These are phyloP conservation scores for Mesaphorura yosii DNA, from an alignment of 1,140 invertebrate genomes.

Conservation along the genomic window DNA sequence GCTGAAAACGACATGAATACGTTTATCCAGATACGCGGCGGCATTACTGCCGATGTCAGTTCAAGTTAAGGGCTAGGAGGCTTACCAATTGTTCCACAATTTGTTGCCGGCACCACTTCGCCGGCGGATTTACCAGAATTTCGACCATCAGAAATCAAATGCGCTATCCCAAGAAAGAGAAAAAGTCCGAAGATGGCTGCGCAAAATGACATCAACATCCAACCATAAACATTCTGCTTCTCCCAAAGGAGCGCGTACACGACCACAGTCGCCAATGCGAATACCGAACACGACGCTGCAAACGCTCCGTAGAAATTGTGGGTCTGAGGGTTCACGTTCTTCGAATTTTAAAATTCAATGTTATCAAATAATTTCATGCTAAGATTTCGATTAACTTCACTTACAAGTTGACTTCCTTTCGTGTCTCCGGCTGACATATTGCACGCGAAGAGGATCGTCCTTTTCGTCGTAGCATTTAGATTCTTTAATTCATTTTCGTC, in stretches of 20 bases:
- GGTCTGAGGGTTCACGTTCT: too few species aligned
- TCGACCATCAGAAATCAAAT: background rate
- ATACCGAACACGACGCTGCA: background rate
- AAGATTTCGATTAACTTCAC: too few species aligned
- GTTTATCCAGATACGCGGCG: too few species aligned
- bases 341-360: too few species aligned
- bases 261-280: conserved; percentile 9
- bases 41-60: too few species aligned
- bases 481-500: too few species aligned
- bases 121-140: background rate
- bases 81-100: background rate
- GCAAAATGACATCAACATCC: conserved; percentile 3
- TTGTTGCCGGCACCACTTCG: background rate
- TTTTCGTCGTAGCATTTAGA: too few species aligned
- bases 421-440: too few species aligned
- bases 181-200: conserved; percentile 6
- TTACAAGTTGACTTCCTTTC: too few species aligned
- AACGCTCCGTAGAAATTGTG: conserved; percentile 5
- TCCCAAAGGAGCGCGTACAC: conserved; percentile 11
- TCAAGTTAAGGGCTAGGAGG: background rate
- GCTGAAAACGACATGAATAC: background rate
- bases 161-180: conserved; percentile 10
- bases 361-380: too few species aligned
- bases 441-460: too few species aligned
- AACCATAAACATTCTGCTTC: conserved; percentile 19